Evolutionary conservation across 2,888 invertebrate genomes (phyloP), one percentile per base, ranked within the genome.

Genomic region (Parasteatoda lunata): DNA sequence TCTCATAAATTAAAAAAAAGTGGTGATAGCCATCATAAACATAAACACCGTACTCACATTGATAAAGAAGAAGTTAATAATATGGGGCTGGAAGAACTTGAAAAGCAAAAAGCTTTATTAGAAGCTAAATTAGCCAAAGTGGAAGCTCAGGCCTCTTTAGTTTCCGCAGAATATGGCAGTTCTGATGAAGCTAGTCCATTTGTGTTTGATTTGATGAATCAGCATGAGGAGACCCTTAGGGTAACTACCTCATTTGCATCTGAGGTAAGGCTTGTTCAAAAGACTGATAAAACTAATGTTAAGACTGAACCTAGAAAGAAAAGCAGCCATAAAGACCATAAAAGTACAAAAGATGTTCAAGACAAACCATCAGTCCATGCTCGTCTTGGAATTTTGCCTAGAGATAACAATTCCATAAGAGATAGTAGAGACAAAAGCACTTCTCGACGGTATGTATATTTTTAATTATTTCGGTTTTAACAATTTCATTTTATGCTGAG

Each of bases 61-160:
- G 76, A 83, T 15, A 84, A 88, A 75, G 78, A 86, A 59, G 82
- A 89, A 68, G 87, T 89, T 11, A 86, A 84, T 77, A 82, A 54
- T 65, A 87, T 89, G 77, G 90, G 91, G 88, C 87, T 92, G 69
- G 91, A 91, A 79, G 91, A 91, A 79, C 89, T 92, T 69, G 92
- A 92, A 88, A 91, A 91, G 52, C 91, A 92, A 7, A 90, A 92
- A 77, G 91, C 91, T 13, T 90, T 92, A 47, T 89, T 92, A 8
- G 90, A 91, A 84, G 92, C 92, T 30, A 91, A 91, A 87, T 89
- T 92, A 7, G 89, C 72, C 48, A 88, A 88, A 71, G 88, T 88
- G 11, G 85, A 88, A 69, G 82, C 84, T 49, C 73, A 75, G 47
- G 77, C 69, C 47, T 78, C 88, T 47, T 54, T 88, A 30, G 88